Evolutionary conservation across 2,797 vertebrate genomes (phyloP).

Genomic region (Hybognathus amarus): DNA sequence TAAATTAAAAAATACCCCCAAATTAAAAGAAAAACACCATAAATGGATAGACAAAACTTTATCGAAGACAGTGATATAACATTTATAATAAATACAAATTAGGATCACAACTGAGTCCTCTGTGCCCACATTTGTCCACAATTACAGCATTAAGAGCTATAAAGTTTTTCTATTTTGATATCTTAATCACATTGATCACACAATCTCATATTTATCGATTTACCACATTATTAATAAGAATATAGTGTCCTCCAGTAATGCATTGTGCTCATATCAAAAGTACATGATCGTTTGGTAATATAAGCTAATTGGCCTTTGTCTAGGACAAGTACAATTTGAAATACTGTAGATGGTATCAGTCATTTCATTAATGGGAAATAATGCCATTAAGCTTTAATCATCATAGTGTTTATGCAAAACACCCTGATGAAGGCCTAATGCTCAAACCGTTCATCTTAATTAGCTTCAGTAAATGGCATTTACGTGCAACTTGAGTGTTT

Average conservation of each 20-base stretch:
- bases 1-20: too few relatives aligned
- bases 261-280: not conserved
- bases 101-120: too few relatives aligned
- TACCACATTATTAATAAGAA: slow-evolving; percentile 41
- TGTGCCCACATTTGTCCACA: too few relatives aligned
- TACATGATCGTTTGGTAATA: not conserved
- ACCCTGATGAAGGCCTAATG: slow-evolving; percentile 26
- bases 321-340: slow-evolving; percentile 23
- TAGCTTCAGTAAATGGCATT: slow-evolving; percentile 26
- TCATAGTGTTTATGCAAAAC: not conserved
- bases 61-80: too few relatives aligned
- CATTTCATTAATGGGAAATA: not conserved
- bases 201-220: slow-evolving; percentile 50
- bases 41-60: too few relatives aligned
- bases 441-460: slow-evolving; percentile 24
- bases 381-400: slow-evolving; percentile 20
- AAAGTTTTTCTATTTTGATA: too few relatives aligned
- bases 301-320: slow-evolving; percentile 22
- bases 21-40: too few relatives aligned
- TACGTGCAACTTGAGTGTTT: slow-evolving; percentile 15
- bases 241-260: not conserved
- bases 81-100: too few relatives aligned
- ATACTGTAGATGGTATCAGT: slow-evolving; percentile 5
- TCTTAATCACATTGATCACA: slow-evolving; percentile 35
- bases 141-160: too few relatives aligned